Evolutionary conservation across 2,113 vertebrate genomes (phyloP).

Genomic region (Cichladusa arquata): DNA sequence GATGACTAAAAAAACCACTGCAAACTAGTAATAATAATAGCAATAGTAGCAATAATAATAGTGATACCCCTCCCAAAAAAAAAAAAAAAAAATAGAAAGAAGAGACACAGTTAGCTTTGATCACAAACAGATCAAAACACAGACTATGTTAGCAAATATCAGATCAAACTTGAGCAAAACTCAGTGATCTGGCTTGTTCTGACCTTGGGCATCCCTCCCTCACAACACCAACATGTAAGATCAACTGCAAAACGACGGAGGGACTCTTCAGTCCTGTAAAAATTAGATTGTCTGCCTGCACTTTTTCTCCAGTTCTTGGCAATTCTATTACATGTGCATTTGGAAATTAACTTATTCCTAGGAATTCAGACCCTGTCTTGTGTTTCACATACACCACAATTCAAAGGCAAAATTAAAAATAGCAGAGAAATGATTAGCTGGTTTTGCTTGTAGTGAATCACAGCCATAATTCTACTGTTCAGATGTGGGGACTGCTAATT

Average conservation of each 20-base stretch:
- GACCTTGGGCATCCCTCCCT: background rate
- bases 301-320: background rate
- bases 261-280: slow-evolving; percentile 7
- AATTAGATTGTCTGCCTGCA: background rate
- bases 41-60: slow-evolving; percentile 19
- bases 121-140: background rate
- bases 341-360: background rate
- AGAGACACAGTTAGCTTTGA: slow-evolving; percentile 42
- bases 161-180: background rate
- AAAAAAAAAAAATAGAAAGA: background rate
- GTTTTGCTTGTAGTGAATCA: slow-evolving; percentile 1
- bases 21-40: slow-evolving; percentile 41
- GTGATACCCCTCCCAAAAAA: background rate
- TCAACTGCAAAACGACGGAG: background rate
- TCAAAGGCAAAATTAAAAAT: background rate
- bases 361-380: background rate
- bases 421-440: background rate
- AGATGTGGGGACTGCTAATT: background rate
- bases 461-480: background rate
- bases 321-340: background rate
- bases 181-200: background rate
- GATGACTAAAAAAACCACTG: slow-evolving; percentile 6
- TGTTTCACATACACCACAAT: background rate
- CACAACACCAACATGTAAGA: background rate
- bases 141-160: background rate